These are phyloP conservation scores for Frankliniella fusca DNA, from an alignment of 2,888 invertebrate species.

Conservation along the genomic window DNA sequence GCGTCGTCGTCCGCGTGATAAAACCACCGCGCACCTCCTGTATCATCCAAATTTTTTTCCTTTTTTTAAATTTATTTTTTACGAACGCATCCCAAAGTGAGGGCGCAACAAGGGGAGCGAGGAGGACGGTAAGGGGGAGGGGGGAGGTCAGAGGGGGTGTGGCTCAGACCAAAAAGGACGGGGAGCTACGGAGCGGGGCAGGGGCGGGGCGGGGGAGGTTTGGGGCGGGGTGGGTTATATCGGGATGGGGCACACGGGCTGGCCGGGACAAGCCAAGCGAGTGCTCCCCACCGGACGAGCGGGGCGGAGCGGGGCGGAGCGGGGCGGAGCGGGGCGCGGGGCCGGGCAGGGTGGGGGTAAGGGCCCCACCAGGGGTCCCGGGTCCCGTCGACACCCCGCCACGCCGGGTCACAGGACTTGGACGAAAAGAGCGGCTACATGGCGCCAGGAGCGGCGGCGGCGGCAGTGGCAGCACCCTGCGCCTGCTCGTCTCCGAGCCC, in stretches of 20 bases:
- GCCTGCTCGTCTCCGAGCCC: not conserved
- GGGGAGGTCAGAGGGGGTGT: not conserved
- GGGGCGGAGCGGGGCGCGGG: no score
- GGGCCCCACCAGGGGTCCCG: not conserved
- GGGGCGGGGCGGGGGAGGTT: not conserved
- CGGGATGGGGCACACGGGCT: not conserved
- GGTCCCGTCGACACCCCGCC: no score
- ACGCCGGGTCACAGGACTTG: no score
- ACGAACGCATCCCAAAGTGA: not conserved
- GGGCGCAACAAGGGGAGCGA: not conserved
- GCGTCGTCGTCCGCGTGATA: not conserved
- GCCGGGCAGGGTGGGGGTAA: not conserved
- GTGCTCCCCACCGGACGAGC: not conserved
- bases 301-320: no score
- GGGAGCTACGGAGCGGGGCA: not conserved
- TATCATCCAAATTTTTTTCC: no score
- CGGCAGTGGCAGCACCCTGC: not conserved
- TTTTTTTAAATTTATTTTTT: no score
- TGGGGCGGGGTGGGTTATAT: not conserved
- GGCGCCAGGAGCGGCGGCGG: not conserved
- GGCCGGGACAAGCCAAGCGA: slow-evolving; percentile 18
- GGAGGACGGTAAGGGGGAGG: not conserved
- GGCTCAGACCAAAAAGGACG: not conserved
- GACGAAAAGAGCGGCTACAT: no score
- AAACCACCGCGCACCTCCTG: not conserved